phyloP scores from a whole-genome alignment of 1,140 invertebrate genomes.

The Cydia amplana region DNA sequence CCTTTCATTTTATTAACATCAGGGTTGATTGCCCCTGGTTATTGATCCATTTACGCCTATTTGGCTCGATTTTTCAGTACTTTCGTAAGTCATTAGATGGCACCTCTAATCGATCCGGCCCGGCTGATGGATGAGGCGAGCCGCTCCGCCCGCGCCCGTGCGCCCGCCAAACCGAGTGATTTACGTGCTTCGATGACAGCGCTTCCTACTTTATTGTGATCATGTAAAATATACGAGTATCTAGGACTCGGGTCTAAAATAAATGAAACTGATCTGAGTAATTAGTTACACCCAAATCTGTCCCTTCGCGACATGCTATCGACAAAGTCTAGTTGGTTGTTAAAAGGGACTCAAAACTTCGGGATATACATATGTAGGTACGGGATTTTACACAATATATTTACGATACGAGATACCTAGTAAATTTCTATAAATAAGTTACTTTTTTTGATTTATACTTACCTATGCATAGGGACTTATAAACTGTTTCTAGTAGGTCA shows the following conservation, averaged over 20 bases:
- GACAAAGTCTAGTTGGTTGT: too few relatives aligned
- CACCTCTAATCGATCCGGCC: slow-evolving; percentile 55
- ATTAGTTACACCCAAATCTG: too few relatives aligned
- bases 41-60: slow-evolving; percentile 2
- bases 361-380: too few relatives aligned
- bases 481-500: too few relatives aligned
- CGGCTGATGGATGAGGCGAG: slow-evolving; percentile 70
- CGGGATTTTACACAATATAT: too few relatives aligned
- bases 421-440: too few relatives aligned
- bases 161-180: slow-evolving; percentile 59
- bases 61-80: slow-evolving; percentile 23
- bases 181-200: slow-evolving; percentile 69
- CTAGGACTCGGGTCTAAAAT: neutral
- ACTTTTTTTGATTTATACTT: too few relatives aligned
- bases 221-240: slow-evolving; percentile 41
- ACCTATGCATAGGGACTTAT: too few relatives aligned
- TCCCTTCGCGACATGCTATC: too few relatives aligned
- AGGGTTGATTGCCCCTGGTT: neutral
- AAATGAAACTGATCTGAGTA: neutral
- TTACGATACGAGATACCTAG: too few relatives aligned
- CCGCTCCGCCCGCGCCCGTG: slow-evolving; percentile 51
- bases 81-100: slow-evolving; percentile 3
- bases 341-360: too few relatives aligned
- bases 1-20: neutral
- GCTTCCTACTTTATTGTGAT: slow-evolving; percentile 58